Conservation (phyloP, 2,797 vertebrate species). For the Enteromius trimaculatus region DNA sequence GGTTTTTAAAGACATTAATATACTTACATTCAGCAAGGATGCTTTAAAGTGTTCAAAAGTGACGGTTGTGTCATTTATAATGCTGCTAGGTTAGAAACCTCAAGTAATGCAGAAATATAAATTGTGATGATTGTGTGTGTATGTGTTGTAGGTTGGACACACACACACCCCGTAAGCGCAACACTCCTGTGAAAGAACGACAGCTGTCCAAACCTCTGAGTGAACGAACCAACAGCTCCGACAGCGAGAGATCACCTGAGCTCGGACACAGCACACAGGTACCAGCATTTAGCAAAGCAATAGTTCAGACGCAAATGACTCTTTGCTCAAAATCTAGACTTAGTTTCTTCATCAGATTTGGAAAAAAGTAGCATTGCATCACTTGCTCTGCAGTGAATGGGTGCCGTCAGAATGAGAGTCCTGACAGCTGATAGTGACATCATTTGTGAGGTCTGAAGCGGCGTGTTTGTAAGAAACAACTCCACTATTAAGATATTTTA, state of each 20-base stretch:
- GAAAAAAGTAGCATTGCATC: background rate
- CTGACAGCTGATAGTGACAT: background rate
- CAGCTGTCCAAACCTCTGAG: conserved; percentile 91
- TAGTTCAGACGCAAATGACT: background rate
- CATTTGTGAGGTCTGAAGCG: background rate
- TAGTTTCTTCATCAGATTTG: background rate
- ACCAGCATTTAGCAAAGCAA: background rate
- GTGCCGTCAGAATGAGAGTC: background rate
- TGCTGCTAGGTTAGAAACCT: background rate
- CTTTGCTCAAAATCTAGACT: background rate
- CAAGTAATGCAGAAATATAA: background rate
- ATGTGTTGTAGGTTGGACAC: conserved; percentile 76
- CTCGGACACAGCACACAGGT: conserved; percentile 90
- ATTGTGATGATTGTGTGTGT: too few species aligned
- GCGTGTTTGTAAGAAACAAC: too few species aligned
- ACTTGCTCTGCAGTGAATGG: background rate
- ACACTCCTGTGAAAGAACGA: conserved; percentile 89
- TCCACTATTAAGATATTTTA: background rate
- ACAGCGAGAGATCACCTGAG: conserved; percentile 92
- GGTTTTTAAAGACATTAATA: background rate
- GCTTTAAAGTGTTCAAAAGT: background rate
- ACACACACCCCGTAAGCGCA: conserved; percentile 87
- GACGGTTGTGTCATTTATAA: background rate
- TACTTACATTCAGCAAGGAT: background rate
- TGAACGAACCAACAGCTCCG: conserved; percentile 92